Conservation (phyloP, 2,888 invertebrate genomes). For the Aphidius colemani region DNA sequence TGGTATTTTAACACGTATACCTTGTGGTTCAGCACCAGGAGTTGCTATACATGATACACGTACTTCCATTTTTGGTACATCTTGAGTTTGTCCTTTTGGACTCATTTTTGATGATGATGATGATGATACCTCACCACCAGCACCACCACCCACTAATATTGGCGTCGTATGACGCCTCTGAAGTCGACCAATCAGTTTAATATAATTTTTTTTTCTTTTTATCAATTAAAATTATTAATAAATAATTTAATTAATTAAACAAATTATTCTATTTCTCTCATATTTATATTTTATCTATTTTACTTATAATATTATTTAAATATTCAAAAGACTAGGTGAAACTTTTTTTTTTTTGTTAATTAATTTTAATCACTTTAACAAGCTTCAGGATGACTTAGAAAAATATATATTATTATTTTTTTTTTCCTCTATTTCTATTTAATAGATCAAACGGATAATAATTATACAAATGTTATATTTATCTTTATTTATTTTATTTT, state of each 20-base stretch:
- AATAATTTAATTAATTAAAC: background rate
- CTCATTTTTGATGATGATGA: slow-evolving; percentile 47
- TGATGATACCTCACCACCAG: slow-evolving; percentile 9
- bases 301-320: background rate
- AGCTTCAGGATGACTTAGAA: too few species aligned
- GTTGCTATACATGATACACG: slow-evolving; percentile 51
- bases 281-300: background rate
- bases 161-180: slow-evolving; percentile 50
- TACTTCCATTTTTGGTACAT: slow-evolving; percentile 52
- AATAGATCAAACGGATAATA: too few species aligned
- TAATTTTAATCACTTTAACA: too few species aligned
- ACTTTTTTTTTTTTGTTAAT: too few species aligned
- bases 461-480: too few species aligned
- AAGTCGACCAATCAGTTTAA: slow-evolving; percentile 47
- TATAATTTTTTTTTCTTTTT: background rate
- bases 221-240: background rate
- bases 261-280: background rate
- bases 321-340: background rate
- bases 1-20: slow-evolving; percentile 53
- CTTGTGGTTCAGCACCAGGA: slow-evolving; percentile 53
- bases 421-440: too few species aligned
- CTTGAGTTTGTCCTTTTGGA: slow-evolving; percentile 52
- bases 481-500: background rate
- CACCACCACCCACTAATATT: slow-evolving; percentile 19
- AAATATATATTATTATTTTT: too few species aligned